A percentile compares a stretch with the other conserved stretches of the same genome.
phyloP scores from a whole-genome alignment of 2,797 vertebrate genomes.

The Tauraco hartlaubi region DNA sequence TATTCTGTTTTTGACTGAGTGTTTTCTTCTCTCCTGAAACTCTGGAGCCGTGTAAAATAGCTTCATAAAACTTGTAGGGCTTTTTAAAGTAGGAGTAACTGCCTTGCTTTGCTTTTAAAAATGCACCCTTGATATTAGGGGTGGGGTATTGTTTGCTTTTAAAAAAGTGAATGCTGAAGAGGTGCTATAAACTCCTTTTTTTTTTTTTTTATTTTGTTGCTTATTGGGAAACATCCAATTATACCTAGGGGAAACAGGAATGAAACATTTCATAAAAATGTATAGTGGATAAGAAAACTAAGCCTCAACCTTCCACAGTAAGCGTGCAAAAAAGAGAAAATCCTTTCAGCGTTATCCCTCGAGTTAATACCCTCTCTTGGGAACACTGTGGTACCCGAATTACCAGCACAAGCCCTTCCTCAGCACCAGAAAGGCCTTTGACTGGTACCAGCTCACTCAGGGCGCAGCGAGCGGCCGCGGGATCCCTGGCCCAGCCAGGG shows the following conservation, averaged over 20 bases:
- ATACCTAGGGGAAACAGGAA: slow-evolving; percentile 1
- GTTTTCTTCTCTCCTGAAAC: slow-evolving; percentile 5
- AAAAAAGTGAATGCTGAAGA: neutral
- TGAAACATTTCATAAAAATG: neutral
- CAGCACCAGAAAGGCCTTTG: neutral
- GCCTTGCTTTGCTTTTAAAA: slow-evolving; percentile 13
- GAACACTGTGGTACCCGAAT: neutral
- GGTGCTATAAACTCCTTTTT: neutral
- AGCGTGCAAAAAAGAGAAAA: neutral
- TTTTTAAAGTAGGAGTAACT: slow-evolving; percentile 41
- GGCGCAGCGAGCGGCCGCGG: fast-evolving
- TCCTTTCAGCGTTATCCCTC: neutral
- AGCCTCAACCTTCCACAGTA: neutral
- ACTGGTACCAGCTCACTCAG: fast-evolving
- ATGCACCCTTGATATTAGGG: neutral
- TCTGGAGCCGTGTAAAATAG: neutral
- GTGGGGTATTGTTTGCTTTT: slow-evolving; percentile 11
- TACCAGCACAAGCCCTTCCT: neutral
- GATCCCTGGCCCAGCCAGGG: neutral
- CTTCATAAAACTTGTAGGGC: slow-evolving; percentile 27
- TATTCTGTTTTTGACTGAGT: neutral
- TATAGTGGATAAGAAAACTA: neutral
- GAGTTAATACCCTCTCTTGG: neutral
- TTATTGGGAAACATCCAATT: slow-evolving; percentile 39
- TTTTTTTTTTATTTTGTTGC: neutral